Base-by-base conservation (phyloP, 2,888 invertebrate species). In the Drosophila gaucha region DNA sequence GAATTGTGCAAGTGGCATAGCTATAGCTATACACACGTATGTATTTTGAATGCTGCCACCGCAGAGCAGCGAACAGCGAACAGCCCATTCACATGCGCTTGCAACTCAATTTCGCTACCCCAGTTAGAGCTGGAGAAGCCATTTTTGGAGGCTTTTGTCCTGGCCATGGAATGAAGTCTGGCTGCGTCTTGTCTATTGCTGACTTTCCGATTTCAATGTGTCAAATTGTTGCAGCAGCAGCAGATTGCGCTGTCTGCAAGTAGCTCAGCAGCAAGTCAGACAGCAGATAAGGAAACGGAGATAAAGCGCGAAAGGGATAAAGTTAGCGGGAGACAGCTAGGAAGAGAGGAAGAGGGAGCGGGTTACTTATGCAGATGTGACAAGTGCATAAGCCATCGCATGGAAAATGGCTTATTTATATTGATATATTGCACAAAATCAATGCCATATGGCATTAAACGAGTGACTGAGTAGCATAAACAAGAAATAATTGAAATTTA, bases 351-450 rank as follows among this genome's bases (percentile, higher is more conserved):
- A 33, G 14, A 14, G 24, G 2, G 10, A 1, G 10, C 24, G 12
- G n/a, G 12, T 6, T 41, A 43, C 58, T 65, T 84, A 73, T 80
- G 86, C 86, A 80, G 80, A 86, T 80, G 80, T 86, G 80, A 80
- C 80, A 86, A 83, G 78, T 86, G 80, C 83, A 85, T 74, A 78
- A 74, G 78, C 74, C 69, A 59, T 49, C 55, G 59, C 50, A 67
- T 58, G 66, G 70, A 67, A 80, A 84, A 84, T 77, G 65, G 50
- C 80, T 77, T 80, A 66, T 80, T 80, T 74, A 80, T 84, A 66
- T 86, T 83, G 86, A 83, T 83, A 70, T 86, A 80, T 86, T 80
- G 84, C 58, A 36, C 46, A 80, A 70, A 80, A 80, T 86, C 84
- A 86, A 51, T 70, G 74, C 67, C 86, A 80, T 60, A 74, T 74